Percentiles rank a stretch among this genome's conserved stretches.
These are phyloP conservation scores for Crotophaga sulcirostris DNA, from an alignment of 2,113 vertebrate species.

Conservation along the genomic window DNA sequence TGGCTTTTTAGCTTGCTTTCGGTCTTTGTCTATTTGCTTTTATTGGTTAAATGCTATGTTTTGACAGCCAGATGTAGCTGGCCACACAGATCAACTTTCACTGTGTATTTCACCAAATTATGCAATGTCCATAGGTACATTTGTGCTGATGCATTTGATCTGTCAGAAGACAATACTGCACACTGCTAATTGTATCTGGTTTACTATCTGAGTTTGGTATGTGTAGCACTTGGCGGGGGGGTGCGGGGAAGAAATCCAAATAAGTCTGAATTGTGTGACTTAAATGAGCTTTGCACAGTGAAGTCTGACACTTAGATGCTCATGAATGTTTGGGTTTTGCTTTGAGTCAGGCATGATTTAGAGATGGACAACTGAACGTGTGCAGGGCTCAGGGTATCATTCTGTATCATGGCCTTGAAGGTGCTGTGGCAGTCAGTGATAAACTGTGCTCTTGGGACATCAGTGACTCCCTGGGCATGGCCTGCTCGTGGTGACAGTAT, in stretches of 20 bases:
- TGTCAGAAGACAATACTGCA: neutral
- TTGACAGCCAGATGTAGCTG: neutral
- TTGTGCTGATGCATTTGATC: neutral
- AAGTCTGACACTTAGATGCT: neutral
- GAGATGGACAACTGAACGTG: neutral
- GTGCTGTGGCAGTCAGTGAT: neutral
- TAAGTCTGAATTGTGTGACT: neutral
- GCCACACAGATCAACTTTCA: neutral
- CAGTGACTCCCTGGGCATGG: neutral
- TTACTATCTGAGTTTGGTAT: neutral
- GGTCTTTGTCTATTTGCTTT: neutral
- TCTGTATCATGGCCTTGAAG: neutral
- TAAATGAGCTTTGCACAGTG: neutral
- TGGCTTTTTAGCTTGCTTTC: neutral
- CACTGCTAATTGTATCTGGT: neutral
- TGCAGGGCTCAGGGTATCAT: neutral
- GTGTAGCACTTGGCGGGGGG: no score
- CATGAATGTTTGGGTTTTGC: neutral
- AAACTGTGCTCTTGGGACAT: neutral
- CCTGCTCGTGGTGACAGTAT: neutral
- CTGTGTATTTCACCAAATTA: neutral
- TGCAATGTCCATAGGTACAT: neutral
- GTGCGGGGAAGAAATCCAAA: accelerated
- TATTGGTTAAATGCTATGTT: neutral
- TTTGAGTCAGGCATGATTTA: neutral